phyloP scores from a whole-genome alignment of 30 jellyfish, hydroid and myxozoan species.

The Turritopsis rubra region DNA sequence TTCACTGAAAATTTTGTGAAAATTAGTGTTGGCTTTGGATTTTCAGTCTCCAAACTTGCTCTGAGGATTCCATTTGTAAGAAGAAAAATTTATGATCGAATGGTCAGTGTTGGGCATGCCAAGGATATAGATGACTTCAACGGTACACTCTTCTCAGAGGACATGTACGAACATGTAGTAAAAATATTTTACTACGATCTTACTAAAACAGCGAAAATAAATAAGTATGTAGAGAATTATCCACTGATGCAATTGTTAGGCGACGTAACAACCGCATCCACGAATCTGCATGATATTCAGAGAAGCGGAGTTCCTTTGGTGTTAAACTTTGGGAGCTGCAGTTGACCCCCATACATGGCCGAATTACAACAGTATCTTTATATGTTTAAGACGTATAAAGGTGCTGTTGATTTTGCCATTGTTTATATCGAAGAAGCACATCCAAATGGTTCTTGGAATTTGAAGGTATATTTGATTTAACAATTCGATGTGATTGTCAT shows the following conservation, averaged over 20 bases:
- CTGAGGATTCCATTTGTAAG: neutral
- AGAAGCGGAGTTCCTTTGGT: constrained; percentile 15
- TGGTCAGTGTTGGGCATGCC: neutral
- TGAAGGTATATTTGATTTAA: neutral
- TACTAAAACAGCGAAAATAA: neutral
- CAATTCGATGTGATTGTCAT: too few species aligned
- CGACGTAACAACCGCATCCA: neutral
- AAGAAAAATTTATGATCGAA: neutral
- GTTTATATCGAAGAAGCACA: constrained; percentile 35
- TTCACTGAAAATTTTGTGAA: neutral
- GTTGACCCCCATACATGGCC: constrained; percentile 34
- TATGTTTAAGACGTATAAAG: neutral
- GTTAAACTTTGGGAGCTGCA: constrained; percentile 28
- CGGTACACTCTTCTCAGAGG: neutral
- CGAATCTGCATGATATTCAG: neutral
- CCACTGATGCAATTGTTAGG: neutral
- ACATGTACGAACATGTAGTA: neutral
- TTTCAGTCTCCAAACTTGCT: neutral
- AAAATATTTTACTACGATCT: neutral
- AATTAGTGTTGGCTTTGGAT: neutral
- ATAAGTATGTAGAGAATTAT: neutral
- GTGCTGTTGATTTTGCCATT: constrained; percentile 12
- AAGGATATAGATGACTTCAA: neutral
- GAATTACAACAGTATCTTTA: neutral
- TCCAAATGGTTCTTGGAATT: neutral